Evolutionary conservation across 1,140 invertebrate genomes (phyloP), one percentile per base, ranked within the genome.

Genomic region (Sweltsa coloradensis): DNA sequence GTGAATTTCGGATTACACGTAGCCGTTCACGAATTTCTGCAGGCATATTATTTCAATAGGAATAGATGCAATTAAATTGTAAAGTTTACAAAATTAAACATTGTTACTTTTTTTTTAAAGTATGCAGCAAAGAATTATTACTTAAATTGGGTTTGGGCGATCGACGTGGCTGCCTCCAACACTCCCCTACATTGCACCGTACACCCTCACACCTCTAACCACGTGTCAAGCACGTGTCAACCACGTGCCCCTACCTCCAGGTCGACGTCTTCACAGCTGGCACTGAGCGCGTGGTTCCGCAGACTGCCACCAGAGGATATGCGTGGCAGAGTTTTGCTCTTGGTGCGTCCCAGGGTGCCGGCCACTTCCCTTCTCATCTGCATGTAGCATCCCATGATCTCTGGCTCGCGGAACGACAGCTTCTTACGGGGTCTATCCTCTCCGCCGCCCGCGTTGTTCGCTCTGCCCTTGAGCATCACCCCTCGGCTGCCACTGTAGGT

Each of bases 401-500:
- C 84, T 1, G 86, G 86, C 56, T 89, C 85, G 45, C 85, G 76
- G 59, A 89, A 90, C 0, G 84, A 88, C 1, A 89, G 66, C 57
- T 90, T 90, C 62, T 89, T 90, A 19, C 84, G 68, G 0, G 85
- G 85, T 52, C 78, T 74, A 43, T 47, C 34, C 5, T 37, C 36
- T 16, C 36, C 36, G 5, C 36, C 36, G n/a, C n/a, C n/a, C n/a
- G n/a, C n/a, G n/a, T n/a, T n/a, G n/a, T n/a, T n/a, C n/a, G n/a
- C n/a, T n/a, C n/a, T n/a, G 41, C 45, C 45, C 45, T 47, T 47
- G 34, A 47, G 45, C 45, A 47, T 47, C 27, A 26, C 41, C 41
- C n/a, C n/a, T n/a, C n/a, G n/a, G n/a, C n/a, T n/a, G n/a, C n/a
- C n/a, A n/a, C n/a, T n/a, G n/a, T n/a, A n/a, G n/a, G n/a, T n/a